Conservation (phyloP, 2,113 vertebrate genomes). For the Eublepharis macularius region DNA sequence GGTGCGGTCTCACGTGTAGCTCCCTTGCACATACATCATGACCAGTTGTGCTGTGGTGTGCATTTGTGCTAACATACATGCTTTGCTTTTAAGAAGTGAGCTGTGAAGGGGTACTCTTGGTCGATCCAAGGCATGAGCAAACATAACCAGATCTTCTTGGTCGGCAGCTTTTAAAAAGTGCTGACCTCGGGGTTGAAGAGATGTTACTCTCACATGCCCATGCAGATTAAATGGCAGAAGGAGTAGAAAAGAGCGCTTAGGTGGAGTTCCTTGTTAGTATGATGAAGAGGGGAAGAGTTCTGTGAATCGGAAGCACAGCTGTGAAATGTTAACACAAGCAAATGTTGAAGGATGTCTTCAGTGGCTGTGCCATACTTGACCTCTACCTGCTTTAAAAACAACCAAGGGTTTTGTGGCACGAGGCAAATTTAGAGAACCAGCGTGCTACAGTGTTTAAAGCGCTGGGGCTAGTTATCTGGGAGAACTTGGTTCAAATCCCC, state of each 20-base stretch:
- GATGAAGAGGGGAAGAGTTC: too few species aligned
- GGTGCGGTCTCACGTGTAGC: too few species aligned
- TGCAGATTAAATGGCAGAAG: constrained; percentile 18
- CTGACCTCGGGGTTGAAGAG: constrained; percentile 33
- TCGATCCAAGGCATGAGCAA: background rate
- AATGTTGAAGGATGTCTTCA: too few species aligned
- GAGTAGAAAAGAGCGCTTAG: background rate
- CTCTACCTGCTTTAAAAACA: too few species aligned
- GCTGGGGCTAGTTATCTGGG: too few species aligned
- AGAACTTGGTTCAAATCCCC: too few species aligned
- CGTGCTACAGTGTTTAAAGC: too few species aligned
- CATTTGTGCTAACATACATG: too few species aligned
- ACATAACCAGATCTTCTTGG: background rate
- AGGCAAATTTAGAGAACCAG: too few species aligned
- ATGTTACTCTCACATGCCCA: background rate
- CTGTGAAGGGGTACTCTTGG: background rate
- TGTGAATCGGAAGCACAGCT: background rate
- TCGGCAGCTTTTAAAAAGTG: constrained; percentile 13
- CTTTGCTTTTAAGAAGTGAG: background rate
- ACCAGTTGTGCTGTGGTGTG: background rate
- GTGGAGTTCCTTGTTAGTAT: constrained; percentile 8
- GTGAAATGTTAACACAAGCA: background rate
- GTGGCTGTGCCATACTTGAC: too few species aligned
- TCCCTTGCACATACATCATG: background rate
- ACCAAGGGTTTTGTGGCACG: too few species aligned